phyloP scores from a whole-genome alignment of 2,888 invertebrate genomes.

The Girardia tigrina region DNA sequence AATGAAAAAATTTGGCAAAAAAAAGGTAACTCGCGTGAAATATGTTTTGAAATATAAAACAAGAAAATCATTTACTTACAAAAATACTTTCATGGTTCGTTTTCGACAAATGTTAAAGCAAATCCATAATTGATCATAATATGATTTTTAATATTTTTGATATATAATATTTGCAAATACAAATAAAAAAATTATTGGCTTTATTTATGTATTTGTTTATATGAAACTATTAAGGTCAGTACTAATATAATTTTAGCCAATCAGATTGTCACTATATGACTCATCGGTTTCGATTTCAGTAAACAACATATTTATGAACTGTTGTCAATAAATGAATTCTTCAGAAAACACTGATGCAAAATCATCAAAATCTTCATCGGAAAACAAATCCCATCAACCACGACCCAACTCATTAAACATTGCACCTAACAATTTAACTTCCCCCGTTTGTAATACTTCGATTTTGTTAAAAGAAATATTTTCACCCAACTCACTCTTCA shows the following conservation, averaged over 20 bases:
- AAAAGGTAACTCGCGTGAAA: too few species aligned
- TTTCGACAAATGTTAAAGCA: too few species aligned
- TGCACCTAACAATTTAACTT: not conserved
- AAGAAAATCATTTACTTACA: too few species aligned
- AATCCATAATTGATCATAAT: too few species aligned
- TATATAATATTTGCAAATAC: too few species aligned
- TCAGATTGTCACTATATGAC: not conserved
- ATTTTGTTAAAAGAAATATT: not conserved
- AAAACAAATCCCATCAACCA: not conserved
- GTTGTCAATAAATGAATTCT: not conserved
- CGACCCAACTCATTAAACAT: not conserved
- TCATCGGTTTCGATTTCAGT: not conserved
- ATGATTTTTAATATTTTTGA: too few species aligned
- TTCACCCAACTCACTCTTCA: not conserved
- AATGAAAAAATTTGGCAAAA: too few species aligned
- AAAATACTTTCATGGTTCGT: too few species aligned
- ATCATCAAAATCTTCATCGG: not conserved
- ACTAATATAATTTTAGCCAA: not conserved
- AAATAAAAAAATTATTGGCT: too few species aligned
- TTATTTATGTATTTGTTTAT: slow-evolving; percentile 10
- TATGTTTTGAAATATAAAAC: too few species aligned
- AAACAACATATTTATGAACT: not conserved
- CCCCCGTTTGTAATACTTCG: not conserved
- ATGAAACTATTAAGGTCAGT: not conserved
- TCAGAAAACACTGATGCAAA: not conserved